Evolutionary conservation across 2,888 invertebrate genomes (phyloP), one percentile per base, ranked within the genome.

Genomic region (Leptarthrus brevirostris): DNA sequence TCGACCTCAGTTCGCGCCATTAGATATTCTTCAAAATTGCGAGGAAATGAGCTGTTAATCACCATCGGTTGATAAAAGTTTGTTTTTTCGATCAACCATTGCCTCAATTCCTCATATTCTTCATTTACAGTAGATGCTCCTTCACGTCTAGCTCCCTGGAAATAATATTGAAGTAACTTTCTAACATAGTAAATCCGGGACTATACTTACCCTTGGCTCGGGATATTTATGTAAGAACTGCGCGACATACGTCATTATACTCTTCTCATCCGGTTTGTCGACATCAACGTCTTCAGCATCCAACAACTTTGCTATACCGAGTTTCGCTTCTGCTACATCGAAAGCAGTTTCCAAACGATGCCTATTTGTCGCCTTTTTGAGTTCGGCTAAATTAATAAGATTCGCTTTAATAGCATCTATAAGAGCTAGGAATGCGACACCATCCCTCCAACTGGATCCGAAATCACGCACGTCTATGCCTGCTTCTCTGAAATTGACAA

Each of bases 231-330:
- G 96, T 82, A 98, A 88, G 86, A 98, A 98, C 87, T 98, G 97
- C 47, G 98, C 97, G 76, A 98, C 97, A 84, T 98, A 98, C 30
- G 98, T 98, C 97, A 98, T 98, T 80, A 98, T 95, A 76, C 96
- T 97, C 86, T 95, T 93, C 84, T 98, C 98, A 85, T 98, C 98
- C 3, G 98, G 98, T 83, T 95, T 94, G 26, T 94, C 92, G 24
- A 97, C 96, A 84, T 97, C 97, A 66, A 97, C 96, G 85, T 97
- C 97, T 86, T 97, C 97, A 2, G 97, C 94, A 83, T 98, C 98
- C 72, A 98, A 86, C 10, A 98, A 87, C 79, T 94, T 89, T 20
- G 96, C 93, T 80, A 98, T 97, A 75, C 97, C 97, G 44, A 98
- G 87, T 82, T 96, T 93, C 72, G 87, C 88, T 86, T 98, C 97